Evolutionary conservation across 2,888 invertebrate genomes (phyloP).

Genomic region (Pachymerium ferrugineum): DNA sequence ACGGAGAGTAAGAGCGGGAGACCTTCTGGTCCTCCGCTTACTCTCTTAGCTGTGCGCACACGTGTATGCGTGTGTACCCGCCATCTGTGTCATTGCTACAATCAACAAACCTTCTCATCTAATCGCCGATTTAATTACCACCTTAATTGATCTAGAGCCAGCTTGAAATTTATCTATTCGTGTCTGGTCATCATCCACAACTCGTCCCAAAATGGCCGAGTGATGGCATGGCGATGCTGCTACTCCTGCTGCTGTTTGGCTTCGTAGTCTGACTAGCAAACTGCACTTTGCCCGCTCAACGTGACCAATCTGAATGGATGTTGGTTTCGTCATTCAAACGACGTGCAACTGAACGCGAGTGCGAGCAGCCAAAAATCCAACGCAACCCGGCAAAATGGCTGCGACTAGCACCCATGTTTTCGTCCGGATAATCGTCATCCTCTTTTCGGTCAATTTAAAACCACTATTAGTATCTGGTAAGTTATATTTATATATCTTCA

Average conservation of each 20-base stretch:
- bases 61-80: neutral
- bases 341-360: neutral
- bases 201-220: conserved; percentile 7
- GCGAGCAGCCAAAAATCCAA: neutral
- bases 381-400: conserved; percentile 3
- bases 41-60: neutral
- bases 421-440: neutral
- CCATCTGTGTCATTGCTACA: neutral
- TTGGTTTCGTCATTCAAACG: neutral
- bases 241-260: neutral
- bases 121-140: too few species aligned
- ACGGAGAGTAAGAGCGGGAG: neutral
- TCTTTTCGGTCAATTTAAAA: neutral
- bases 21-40: neutral
- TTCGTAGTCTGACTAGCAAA: neutral
- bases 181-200: neutral
- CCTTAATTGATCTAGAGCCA: too few species aligned
- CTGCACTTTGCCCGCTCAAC: neutral
- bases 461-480: neutral
- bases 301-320: neutral
- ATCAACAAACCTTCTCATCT: too few species aligned
- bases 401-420: neutral
- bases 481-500: neutral
- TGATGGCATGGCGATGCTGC: conserved; percentile 16
- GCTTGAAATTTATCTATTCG: neutral